Base-by-base conservation (phyloP, 92 coral and sea anemone genomes). In the Micromussa lordhowensis region DNA sequence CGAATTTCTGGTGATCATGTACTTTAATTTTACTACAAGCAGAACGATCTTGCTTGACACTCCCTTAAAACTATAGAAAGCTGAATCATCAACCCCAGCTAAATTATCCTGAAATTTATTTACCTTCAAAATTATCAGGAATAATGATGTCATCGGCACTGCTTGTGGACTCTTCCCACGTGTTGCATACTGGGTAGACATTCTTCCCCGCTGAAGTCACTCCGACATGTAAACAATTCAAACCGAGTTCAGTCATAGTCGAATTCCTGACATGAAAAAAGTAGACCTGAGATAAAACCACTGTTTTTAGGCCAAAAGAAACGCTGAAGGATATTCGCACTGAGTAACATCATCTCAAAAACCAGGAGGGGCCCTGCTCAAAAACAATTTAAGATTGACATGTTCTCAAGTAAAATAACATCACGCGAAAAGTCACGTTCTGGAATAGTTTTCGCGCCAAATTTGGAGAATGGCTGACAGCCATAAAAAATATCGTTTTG, bases 201-300 rank as follows among this genome's bases (percentile, higher is more conserved):
- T 86, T 86, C 83, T 86, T 86, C 24, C 66, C 89, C 10, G 58
- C 76, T 86, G 89, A 86, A 51, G 82, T 75, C 89, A 86, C 64
- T 5, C 63, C 61, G 19, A 86, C 82, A 1, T 82, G 89, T 86
- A 86, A 77, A 86, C 89, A 86, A 28, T 63, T 57, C 75, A 75
- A 57, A 18, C 75, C 22, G 66, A 86, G 76, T 86, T 86, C 89
- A 21, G 75, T 30, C 89, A 86, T 86, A 0, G 58, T 29, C 19
- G 40, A 75, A 64, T 48, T 75, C 77, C 68, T 63, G 77, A 48
- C 8, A 5, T 34, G 6, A 74, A 73, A 40, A 85, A 53, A 29
- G 5, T 6, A 35, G 32, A 68, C 26, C 10, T 8, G 78, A 51
- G 18, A 30, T 28, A 64, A 26, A 26, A 26, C 15, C 16, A 2